Evolutionary conservation across 2,888 invertebrate species (phyloP).

Genomic region (Thalpophila matura): DNA sequence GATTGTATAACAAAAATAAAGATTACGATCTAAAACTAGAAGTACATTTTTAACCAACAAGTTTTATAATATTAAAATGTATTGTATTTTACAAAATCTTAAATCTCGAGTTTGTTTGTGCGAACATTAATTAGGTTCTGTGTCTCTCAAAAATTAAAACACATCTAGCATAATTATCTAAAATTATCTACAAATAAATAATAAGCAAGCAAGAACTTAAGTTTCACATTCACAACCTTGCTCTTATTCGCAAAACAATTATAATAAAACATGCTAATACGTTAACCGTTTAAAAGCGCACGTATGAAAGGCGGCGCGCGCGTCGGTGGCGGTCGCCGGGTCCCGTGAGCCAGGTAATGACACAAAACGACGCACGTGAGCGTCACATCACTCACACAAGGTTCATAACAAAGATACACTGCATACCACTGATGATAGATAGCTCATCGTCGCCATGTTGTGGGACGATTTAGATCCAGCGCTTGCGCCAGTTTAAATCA

Average conservation of each 20-base stretch:
- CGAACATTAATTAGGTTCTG: too few relatives aligned
- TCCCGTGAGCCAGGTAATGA: slow-evolving; percentile 82
- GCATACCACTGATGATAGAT: slow-evolving; percentile 63
- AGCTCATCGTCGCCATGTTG: slow-evolving; percentile 35
- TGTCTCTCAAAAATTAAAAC: too few relatives aligned
- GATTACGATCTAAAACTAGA: not conserved
- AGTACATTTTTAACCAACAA: not conserved
- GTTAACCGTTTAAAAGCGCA: slow-evolving; percentile 62
- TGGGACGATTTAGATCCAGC: slow-evolving; percentile 24
- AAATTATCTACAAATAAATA: not conserved
- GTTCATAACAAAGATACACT: slow-evolving; percentile 76
- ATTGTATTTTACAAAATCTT: not conserved
- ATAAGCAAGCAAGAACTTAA: not conserved
- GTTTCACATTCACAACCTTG: slow-evolving; percentile 9
- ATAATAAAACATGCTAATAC: slow-evolving; percentile 27
- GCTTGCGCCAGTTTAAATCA: slow-evolving; percentile 17
- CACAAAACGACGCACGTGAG: slow-evolving; percentile 79
- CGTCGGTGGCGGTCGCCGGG: slow-evolving; percentile 72
- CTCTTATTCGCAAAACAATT: slow-evolving; percentile 32
- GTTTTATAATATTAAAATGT: too few relatives aligned
- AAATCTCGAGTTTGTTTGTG: too few relatives aligned
- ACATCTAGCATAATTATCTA: not conserved
- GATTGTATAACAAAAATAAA: slow-evolving; percentile 3
- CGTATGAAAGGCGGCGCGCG: slow-evolving; percentile 68
- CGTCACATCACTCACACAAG: slow-evolving; percentile 75